Conservation (phyloP, 2,797 vertebrate species). For the Sebastes miniatus region DNA sequence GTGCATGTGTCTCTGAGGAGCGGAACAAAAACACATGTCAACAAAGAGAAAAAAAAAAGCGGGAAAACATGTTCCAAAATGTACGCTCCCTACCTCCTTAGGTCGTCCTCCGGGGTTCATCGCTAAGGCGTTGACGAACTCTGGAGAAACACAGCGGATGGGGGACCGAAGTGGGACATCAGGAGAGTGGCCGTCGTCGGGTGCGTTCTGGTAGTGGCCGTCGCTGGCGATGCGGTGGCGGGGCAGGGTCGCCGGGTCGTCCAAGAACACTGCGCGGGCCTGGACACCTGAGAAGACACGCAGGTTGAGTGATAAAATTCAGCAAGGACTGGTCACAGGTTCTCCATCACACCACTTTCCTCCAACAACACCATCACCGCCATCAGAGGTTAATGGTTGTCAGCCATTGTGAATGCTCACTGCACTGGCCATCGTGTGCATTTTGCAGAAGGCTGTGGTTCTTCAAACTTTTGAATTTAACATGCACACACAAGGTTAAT, state of each 20-base stretch:
- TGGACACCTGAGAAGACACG: constrained; percentile 83
- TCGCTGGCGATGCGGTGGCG: constrained; percentile 85
- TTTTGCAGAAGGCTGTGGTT: constrained; percentile 28
- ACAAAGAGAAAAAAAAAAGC: neutral
- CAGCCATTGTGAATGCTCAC: constrained; percentile 30
- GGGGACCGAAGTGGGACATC: constrained; percentile 89
- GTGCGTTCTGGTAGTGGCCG: constrained; percentile 84
- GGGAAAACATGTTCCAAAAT: neutral
- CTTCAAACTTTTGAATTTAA: neutral
- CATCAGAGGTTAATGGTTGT: constrained; percentile 29
- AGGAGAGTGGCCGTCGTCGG: constrained; percentile 77
- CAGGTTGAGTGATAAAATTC: neutral
- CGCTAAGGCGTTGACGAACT: constrained; percentile 93
- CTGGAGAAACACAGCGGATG: constrained; percentile 91
- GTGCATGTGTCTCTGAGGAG: constrained; percentile 92
- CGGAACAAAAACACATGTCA: neutral
- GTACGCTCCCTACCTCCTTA: constrained; percentile 87
- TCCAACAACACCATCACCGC: neutral
- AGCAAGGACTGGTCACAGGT: neutral
- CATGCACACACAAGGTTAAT: constrained; percentile 51
- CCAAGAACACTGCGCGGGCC: constrained; percentile 78
- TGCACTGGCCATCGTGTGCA: constrained; percentile 14
- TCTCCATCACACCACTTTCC: neutral
- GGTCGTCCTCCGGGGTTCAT: constrained; percentile 97
- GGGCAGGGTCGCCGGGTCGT: constrained; percentile 76